Base-by-base conservation (phyloP, 1,140 invertebrate genomes). In the Bombus breviceps region DNA sequence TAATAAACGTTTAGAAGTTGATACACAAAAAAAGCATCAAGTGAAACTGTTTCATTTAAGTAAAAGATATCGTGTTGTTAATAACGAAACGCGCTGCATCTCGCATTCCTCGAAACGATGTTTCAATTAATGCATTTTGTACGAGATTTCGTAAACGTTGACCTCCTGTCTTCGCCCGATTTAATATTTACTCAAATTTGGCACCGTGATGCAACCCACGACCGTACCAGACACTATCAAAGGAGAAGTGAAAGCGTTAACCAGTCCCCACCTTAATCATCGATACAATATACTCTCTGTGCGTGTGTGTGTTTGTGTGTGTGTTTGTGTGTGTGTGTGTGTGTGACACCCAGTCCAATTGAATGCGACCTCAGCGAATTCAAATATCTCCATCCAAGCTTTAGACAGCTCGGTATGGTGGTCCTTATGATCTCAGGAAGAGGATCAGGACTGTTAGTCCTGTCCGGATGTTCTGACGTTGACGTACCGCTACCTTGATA, bases 401-500 rank as follows among this genome's bases (percentile, higher is more conserved):
- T 86, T 85, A 89, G 79, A 43, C 83, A 64, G 15, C 37, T 25
- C 34, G 43, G 32, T n/a, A 43, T n/a, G 71, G 64, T 76, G 80
- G 73, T 43, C 81, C 75, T 72, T 64, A 64, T 34, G 53, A 90
- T 88, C 76, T 75, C 39, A 25, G 73, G 37, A 75, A 85, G 78
- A 77, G 77, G 71, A 85, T 90, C 86, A 64, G 71, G 43, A 68
- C 89, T 75, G 81, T 90, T 90, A 90, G 86, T 68, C 88, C 53
- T 79, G 78, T 85, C 69, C 85, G 43, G 68, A 83, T 69, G 71
- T 75, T 72, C 82, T 81, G 91, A 92, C 89, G 83, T 89, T 91
- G 90, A 92, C 90, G 88, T 86, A 85, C 86, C 82, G 85, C 89
- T 91, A 89, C 83, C 79, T 62, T 71, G 88, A 90, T 83, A 90